A percentile compares a stretch with the other conserved stretches of the same genome.
Conservation (phyloP, 2,113 vertebrate genomes). For the Leptosomus discolor region DNA sequence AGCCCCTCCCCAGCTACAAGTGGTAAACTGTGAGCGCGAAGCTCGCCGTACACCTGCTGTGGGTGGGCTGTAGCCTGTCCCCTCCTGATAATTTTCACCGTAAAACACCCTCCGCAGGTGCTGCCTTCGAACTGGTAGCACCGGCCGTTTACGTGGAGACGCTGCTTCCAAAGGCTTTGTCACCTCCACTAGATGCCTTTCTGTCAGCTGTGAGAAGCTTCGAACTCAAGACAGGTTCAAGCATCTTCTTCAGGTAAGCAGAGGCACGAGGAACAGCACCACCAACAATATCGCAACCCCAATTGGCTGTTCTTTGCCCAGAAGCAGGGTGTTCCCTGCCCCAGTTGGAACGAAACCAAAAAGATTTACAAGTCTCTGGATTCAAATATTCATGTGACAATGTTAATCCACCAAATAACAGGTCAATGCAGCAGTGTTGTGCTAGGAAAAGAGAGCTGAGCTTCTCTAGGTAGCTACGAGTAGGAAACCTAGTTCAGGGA, state of each 20-base stretch:
- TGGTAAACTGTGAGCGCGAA: no score
- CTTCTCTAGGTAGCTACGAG: neutral
- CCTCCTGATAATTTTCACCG: no score
- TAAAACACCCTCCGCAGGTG: no score
- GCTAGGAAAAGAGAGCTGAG: neutral
- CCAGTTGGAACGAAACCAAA: neutral
- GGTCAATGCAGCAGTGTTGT: neutral
- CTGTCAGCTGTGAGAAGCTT: neutral
- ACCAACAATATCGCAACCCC: neutral
- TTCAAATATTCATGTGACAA: slow-evolving; percentile 36
- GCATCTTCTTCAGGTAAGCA: neutral
- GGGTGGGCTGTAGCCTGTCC: no score
- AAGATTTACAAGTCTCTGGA: slow-evolving; percentile 1
- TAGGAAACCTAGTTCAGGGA: neutral
- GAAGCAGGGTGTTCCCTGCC: neutral
- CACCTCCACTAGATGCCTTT: neutral
- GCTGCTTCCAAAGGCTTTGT: neutral
- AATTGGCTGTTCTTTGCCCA: neutral
- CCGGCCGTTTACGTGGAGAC: neutral
- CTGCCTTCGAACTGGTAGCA: no score
- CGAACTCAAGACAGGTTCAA: neutral
- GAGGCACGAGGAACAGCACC: neutral
- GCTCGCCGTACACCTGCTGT: no score
- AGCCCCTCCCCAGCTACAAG: no score
- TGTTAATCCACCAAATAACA: neutral